These are phyloP conservation scores for Cynocephalus volans DNA, from an alignment of 2,113 vertebrate genomes.

Conservation along the genomic window DNA sequence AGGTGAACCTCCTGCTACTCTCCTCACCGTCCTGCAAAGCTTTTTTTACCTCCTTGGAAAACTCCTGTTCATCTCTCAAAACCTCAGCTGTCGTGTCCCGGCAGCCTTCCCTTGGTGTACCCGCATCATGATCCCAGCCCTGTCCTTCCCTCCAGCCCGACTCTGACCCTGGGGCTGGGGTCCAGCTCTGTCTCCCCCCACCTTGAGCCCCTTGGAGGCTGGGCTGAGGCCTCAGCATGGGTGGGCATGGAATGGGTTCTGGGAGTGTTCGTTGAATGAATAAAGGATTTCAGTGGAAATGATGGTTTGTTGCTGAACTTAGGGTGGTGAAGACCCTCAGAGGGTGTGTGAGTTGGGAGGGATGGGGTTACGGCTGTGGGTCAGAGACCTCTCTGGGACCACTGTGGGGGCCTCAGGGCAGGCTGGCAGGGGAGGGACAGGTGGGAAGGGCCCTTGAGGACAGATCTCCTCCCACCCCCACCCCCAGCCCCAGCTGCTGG, in stretches of 20 bases:
- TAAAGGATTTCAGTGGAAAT: slow-evolving; percentile 30
- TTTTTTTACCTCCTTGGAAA: not conserved
- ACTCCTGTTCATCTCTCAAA: not conserved
- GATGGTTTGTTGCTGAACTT: not conserved
- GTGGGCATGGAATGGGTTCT: not conserved
- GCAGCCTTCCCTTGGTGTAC: too few species aligned
- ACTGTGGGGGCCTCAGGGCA: not conserved
- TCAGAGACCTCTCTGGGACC: not conserved
- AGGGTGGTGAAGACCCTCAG: not conserved
- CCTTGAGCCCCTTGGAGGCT: not conserved
- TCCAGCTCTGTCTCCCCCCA: not conserved
- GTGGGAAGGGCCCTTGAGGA: not conserved
- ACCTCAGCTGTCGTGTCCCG: not conserved
- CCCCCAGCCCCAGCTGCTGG: slow-evolving; percentile 58
- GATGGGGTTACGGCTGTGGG: not conserved
- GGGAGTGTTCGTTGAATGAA: slow-evolving; percentile 2
- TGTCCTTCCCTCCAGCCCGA: not conserved
- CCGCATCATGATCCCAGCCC: too few species aligned
- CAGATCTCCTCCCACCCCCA: not conserved
- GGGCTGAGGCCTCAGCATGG: not conserved
- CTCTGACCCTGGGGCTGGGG: not conserved
- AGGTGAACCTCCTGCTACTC: not conserved
- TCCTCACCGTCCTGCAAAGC: not conserved
- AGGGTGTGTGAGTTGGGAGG: not conserved
- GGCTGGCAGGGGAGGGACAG: not conserved